Base-by-base conservation (phyloP, 2,113 vertebrate species). In the Sprattus sprattus region DNA sequence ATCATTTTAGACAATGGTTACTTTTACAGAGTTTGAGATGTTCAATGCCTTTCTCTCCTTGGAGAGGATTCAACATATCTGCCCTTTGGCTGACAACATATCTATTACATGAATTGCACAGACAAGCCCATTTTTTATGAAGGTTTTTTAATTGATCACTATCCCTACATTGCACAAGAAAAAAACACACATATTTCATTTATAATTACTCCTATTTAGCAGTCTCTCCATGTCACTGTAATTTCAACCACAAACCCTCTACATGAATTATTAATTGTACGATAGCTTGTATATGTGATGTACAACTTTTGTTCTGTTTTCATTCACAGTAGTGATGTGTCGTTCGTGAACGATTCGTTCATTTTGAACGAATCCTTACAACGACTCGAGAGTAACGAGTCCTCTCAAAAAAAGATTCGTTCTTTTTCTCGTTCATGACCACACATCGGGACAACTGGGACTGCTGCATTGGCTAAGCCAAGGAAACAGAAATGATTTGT, bases 1-100 rank as follows among this genome's bases (percentile, higher is more conserved):
- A 78, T 78, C 71, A 78, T 78, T 78, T 78, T 13, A 39, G 28
- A 78, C 71, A 78, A 39, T 39, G 44, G 71, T 78, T 78, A 13
- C 32, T 78, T 11, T 5, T 15, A 39, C 71, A 78, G 18, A 18
- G 32, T 39, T 32, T 78, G 71, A 28, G 28, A 78, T 78, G 71
- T 67, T 67, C 25, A 67, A 15, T 78, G 13, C 10, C 71, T 2
- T 39, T 78, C 11, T 78, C 11, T 32, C 25, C 2, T 8, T 25
- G 28, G 64, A 71, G 25, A 32, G 28, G 28, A 13, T 32, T 78
- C 71, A 39, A 6, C 71, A 67, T 5, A 10, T 32, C 71, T 28
- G 4, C 9, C 32, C 71, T 78, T 39, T 18, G 20, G 10, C 28
- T 16, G 71, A 13, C 28, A 78, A 78, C n/a, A 28, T 78, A 15